Conservation (phyloP, 1,140 invertebrate species). For the Atopsyche davidsoni region DNA sequence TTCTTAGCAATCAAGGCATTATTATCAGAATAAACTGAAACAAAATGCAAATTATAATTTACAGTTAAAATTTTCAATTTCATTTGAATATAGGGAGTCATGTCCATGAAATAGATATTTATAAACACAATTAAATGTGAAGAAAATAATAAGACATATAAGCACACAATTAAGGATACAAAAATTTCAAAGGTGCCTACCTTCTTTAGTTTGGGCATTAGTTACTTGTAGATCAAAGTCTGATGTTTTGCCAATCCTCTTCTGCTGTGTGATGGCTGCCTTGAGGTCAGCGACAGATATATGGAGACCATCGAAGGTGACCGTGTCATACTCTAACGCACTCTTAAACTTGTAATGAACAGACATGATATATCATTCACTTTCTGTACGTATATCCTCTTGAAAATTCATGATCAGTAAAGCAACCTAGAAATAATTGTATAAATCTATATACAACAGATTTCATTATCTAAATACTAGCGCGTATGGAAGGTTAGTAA, state of each 20-base stretch:
- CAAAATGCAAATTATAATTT: too few species aligned
- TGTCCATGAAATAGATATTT: neutral
- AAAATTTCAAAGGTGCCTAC: constrained; percentile 51
- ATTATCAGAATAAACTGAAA: constrained; percentile 87
- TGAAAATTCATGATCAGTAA: too few species aligned
- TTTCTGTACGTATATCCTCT: too few species aligned
- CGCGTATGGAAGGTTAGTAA: too few species aligned
- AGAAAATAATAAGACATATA: constrained; percentile 8
- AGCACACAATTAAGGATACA: neutral
- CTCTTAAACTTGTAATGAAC: constrained; percentile 99
- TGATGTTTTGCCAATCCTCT: constrained; percentile 85
- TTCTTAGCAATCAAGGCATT: constrained; percentile 91
- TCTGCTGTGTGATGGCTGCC: constrained; percentile 90
- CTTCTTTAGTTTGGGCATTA: constrained; percentile 97
- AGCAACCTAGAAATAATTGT: too few species aligned
- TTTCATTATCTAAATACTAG: too few species aligned
- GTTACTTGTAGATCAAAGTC: constrained; percentile 95
- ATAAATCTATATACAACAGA: too few species aligned
- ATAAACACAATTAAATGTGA: constrained; percentile 14
- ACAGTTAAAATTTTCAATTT: neutral
- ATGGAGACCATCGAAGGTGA: constrained; percentile 94
- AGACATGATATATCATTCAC: too few species aligned
- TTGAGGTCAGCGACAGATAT: constrained; percentile 94
- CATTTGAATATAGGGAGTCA: neutral
- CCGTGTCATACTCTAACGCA: constrained; percentile 87